Evolutionary conservation across 2,797 vertebrate genomes (phyloP).

Genomic region (Microctenopoma steveboyesi): DNA sequence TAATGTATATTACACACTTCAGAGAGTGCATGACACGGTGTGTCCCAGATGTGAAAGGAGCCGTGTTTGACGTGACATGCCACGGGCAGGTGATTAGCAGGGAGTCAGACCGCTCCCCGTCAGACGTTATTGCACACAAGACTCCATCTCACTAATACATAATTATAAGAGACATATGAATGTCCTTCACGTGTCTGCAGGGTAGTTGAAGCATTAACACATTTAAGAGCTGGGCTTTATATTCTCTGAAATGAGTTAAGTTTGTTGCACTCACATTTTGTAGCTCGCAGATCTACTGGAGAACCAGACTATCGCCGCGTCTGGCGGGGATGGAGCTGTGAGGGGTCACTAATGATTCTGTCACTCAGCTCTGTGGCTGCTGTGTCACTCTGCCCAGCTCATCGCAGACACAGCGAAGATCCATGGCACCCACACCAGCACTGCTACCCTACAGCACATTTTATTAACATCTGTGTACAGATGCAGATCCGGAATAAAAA

Average conservation of each 20-base stretch:
- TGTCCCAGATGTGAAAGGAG: constrained; percentile 64
- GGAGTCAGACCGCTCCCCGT: constrained; percentile 60
- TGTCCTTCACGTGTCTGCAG: constrained; percentile 68
- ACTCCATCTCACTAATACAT: constrained; percentile 53
- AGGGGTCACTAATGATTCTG: constrained; percentile 72
- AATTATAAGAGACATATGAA: constrained; percentile 64
- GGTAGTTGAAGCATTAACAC: constrained; percentile 24
- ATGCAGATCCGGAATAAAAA: constrained; percentile 25
- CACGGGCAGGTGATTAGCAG: constrained; percentile 72
- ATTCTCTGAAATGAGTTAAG: constrained; percentile 19
- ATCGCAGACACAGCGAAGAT: constrained; percentile 31
- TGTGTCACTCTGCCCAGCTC: constrained; percentile 45
- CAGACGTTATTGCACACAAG: constrained; percentile 51
- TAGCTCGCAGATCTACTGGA: constrained; percentile 16
- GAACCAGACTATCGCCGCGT: constrained; percentile 4
- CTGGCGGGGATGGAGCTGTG: constrained; percentile 41
- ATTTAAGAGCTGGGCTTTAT: constrained; percentile 8
- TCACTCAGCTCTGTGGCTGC: constrained; percentile 63
- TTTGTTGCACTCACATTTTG: constrained; percentile 16
- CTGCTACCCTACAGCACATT: constrained; percentile 20
- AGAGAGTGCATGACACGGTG: constrained; percentile 52
- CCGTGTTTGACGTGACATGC: constrained; percentile 63
- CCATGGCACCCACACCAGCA: constrained; percentile 30
- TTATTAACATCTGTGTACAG: constrained; percentile 38
- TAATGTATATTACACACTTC: constrained; percentile 58